Evolutionary conservation across 2,888 invertebrate species (phyloP).

Genomic region (Cephus pulcher): DNA sequence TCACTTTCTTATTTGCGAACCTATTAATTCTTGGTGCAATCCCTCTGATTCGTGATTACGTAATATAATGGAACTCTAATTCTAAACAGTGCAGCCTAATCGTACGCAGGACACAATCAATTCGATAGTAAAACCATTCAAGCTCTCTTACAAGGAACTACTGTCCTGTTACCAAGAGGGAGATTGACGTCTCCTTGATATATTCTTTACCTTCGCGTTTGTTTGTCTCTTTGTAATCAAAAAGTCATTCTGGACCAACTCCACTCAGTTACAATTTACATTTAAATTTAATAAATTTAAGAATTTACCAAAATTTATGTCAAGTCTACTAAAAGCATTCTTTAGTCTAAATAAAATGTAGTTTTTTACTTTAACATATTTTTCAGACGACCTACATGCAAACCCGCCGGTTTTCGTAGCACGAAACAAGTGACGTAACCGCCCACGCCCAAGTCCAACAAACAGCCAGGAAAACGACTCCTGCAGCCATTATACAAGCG

Average conservation of each 20-base stretch:
- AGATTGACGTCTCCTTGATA: not conserved
- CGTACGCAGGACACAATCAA: not conserved
- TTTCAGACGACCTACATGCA: not conserved
- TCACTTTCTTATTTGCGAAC: not conserved
- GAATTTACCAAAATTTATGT: not conserved
- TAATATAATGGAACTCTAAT: not conserved
- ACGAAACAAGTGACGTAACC: not conserved
- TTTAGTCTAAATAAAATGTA: not conserved
- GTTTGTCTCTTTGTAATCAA: not conserved
- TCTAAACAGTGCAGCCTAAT: not conserved
- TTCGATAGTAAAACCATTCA: not conserved
- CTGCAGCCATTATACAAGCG: slow-evolving; percentile 1
- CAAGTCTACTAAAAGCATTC: not conserved
- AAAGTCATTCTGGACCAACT: not conserved
- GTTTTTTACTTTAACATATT: not conserved
- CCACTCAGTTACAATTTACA: not conserved
- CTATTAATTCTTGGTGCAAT: not conserved
- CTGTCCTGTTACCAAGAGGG: not conserved
- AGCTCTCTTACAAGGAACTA: not conserved
- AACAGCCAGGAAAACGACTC: not conserved
- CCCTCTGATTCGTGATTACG: not conserved
- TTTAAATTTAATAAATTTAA: not conserved
- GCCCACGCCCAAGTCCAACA: not conserved
- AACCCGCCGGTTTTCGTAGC: not conserved
- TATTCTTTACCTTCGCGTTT: not conserved